A percentile compares a stretch with the other conserved stretches of the same genome.
These are phyloP conservation scores for Myrmophylax atrothorax DNA, from an alignment of 2,113 vertebrate genomes.

Conservation along the genomic window DNA sequence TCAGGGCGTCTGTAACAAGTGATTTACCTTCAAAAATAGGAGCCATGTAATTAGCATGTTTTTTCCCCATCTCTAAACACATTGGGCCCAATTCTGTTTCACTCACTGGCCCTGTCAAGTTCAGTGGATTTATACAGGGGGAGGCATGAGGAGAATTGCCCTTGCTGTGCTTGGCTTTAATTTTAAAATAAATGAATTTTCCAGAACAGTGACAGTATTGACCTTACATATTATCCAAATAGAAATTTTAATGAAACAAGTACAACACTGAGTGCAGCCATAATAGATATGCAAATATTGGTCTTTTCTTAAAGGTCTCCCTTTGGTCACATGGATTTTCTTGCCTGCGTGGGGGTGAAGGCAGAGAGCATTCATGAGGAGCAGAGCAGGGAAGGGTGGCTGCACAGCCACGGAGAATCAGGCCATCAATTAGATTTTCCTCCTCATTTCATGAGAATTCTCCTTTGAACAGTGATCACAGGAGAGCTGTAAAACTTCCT, in stretches of 20 bases:
- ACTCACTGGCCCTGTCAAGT: neutral
- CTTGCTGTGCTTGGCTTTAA: conserved; percentile 75
- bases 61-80: neutral
- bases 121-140: conserved; percentile 31
- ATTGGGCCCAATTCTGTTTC: neutral
- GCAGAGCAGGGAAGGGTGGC: conserved; percentile 8
- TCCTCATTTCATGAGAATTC: conserved; percentile 34
- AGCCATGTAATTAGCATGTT: conserved; percentile 41
- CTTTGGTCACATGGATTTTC: conserved; percentile 73
- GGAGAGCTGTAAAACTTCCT: conserved; percentile 41
- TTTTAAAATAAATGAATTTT: conserved; percentile 83
- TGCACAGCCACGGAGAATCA: conserved; percentile 49
- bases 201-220: conserved; percentile 82
- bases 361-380: conserved; percentile 66
- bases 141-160: conserved; percentile 56
- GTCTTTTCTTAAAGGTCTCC: conserved; percentile 86
- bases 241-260: conserved; percentile 86
- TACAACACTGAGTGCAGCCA: conserved; percentile 76
- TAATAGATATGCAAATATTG: conserved; percentile 88
- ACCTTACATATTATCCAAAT: conserved; percentile 86
- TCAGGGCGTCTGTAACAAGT: neutral
- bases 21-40: conserved; percentile 25
- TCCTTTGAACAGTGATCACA: conserved; percentile 18
- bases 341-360: conserved; percentile 42
- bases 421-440: conserved; percentile 51